Base-by-base conservation (phyloP, 2,797 vertebrate genomes). In the Cyprinella venusta region DNA sequence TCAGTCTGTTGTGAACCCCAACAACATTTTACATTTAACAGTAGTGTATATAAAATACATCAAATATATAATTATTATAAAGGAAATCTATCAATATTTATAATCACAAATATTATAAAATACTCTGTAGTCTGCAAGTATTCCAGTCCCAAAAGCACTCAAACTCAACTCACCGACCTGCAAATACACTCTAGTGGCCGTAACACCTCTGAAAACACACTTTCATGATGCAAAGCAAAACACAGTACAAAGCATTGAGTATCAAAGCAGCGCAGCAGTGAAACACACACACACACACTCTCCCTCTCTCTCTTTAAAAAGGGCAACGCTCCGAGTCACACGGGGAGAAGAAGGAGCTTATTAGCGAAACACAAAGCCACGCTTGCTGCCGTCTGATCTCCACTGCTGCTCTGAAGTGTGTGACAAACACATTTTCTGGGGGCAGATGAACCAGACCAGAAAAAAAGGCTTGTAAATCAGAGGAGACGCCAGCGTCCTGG, bases 331-430 rank as follows among this genome's bases (percentile, higher is more conserved):
- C 30, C 3, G 15, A 64, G 80, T 42, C 50, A 61, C 38, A 6
- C 54, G 5, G 61, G 15, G 80, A 30, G 79, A 30, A 86, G 84
- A 84, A 86, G 86, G 89, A 89, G 89, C 92, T 94, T 91, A 92
- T 93, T 93, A 93, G 91, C 1, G 87, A 89, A 92, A 92, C 91
- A 93, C 91, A 92, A 91, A 93, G 91, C 90, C 88, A 81, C 89
- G 64, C 86, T 56, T 87, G 87, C 91, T 88, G 87, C 89, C 5
- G 70, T 84, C 86, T 94, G 93, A 94, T 93, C 92, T 93, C 89
- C 81, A 82, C 87, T 89, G 63, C 36, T 85, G 88, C 91, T 94
- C 92, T 93, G 93, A 94, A 91, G 92, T 94, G 81, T 84, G 90
- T 91, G 91, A 93, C 91, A 93, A 92, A 92, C 88, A 89, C 88